Percentiles rank a stretch among this genome's conserved stretches.
Evolutionary conservation across 2,113 vertebrate genomes (phyloP).

Genomic region (Hemicordylus capensis): DNA sequence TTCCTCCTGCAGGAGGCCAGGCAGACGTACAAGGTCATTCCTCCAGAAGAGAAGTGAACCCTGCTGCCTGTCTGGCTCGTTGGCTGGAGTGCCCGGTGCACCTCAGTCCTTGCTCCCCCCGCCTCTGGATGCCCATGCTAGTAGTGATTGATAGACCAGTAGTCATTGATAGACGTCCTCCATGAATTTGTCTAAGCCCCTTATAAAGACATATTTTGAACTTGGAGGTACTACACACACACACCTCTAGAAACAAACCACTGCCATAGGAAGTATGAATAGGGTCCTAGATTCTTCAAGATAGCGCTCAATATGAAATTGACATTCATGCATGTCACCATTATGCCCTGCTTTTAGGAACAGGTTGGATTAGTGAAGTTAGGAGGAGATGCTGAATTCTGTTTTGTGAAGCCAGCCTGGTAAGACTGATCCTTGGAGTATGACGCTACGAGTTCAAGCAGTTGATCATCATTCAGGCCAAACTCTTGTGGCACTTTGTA

Average conservation of each 20-base stretch:
- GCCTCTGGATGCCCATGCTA: too few relatives aligned
- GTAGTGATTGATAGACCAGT: too few relatives aligned
- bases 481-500: neutral
- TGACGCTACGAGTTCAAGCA: neutral
- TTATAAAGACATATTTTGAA: too few relatives aligned
- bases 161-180: too few relatives aligned
- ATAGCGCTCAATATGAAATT: neutral
- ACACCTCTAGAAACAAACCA: neutral
- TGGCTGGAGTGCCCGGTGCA: too few relatives aligned
- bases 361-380: neutral
- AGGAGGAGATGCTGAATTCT: neutral
- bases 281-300: neutral
- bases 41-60: too few relatives aligned
- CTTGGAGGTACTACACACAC: neutral
- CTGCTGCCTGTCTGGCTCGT: too few relatives aligned
- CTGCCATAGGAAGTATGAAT: neutral
- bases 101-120: too few relatives aligned
- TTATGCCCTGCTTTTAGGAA: neutral
- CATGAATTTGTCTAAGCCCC: too few relatives aligned
- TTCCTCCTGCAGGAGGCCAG: too few relatives aligned
- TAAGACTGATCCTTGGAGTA: constrained; percentile 5
- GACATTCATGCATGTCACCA: neutral
- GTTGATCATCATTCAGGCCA: neutral
- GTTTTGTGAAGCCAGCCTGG: neutral
- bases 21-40: too few relatives aligned